phyloP scores from a whole-genome alignment of 2,888 invertebrate genomes.

The Calliphora vomitoria region DNA sequence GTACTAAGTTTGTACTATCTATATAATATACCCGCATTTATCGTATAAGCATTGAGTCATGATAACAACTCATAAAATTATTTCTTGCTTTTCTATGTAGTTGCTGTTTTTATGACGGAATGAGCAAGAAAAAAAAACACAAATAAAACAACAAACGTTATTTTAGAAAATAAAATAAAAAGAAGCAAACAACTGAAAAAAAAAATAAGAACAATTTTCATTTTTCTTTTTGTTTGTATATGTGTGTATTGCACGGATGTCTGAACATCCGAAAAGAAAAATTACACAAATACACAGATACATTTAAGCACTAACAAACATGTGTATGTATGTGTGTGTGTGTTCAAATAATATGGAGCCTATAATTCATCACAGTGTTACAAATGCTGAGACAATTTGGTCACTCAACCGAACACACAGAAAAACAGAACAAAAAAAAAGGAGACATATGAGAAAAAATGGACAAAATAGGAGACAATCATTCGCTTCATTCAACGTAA shows the following conservation, averaged over 20 bases:
- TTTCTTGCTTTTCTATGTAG: background rate
- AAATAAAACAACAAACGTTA: slow-evolving; percentile 45
- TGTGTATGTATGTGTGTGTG: background rate
- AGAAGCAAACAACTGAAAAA: slow-evolving; percentile 2
- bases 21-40: background rate
- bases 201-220: background rate
- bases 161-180: slow-evolving; percentile 19
- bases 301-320: slow-evolving; percentile 9
- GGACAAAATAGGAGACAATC: slow-evolving; percentile 21
- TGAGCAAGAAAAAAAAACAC: background rate
- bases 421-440: background rate
- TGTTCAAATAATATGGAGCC: background rate
- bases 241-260: slow-evolving; percentile 5
- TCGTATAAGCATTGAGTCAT: slow-evolving; percentile 49
- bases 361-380: slow-evolving; percentile 12
- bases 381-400: slow-evolving; percentile 27
- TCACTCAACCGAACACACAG: slow-evolving; percentile 32
- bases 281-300: slow-evolving; percentile 16
- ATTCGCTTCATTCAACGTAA: slow-evolving; percentile 56
- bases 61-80: slow-evolving; percentile 39
- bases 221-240: background rate
- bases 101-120: slow-evolving; percentile 6
- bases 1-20: no score
- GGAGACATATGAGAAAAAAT: background rate
- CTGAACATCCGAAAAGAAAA: slow-evolving; percentile 32